Evolutionary conservation across 1,140 invertebrate genomes (phyloP), one percentile per base, ranked within the genome.

Genomic region (Oryzaephilus surinamensis): DNA sequence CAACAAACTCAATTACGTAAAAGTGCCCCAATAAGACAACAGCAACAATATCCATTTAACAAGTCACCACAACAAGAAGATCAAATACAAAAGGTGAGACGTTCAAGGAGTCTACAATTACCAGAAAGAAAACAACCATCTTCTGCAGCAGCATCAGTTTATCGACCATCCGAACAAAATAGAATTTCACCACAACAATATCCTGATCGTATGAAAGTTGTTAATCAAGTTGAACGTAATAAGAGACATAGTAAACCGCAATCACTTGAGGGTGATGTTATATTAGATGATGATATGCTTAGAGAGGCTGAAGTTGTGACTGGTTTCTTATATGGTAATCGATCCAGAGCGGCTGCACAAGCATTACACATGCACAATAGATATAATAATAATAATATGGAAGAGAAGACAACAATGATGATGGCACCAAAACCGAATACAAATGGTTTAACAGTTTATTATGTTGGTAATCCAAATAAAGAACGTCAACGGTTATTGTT

Each of bases 101-200:
- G 71, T 11, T 73, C 71, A 1, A 55, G 69, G 12, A 72, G 70
- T 50, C 58, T 75, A 19, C 72, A 74, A 46, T 53, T 74, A 10
- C 71, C 71, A 0, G 71, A 73, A 45, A 67, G 67, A 41, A 66
- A 63, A 30, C 65, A 65, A 1, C 65, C 65, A 0, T 32, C n/a
- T n/a, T n/a, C n/a, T n/a, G n/a, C n/a, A n/a, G n/a, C n/a, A n/a
- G n/a, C n/a, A n/a, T n/a, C n/a, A n/a, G n/a, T n/a, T n/a, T n/a
- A n/a, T n/a, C n/a, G n/a, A n/a, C n/a, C n/a, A n/a, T n/a, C n/a
- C n/a, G n/a, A 39, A 7, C 39, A 34, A 23, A 35, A 30, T 38
- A 45, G 47, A 33, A 41, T 59, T 8, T 56, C 54, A 6, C 57
- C 55, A 6, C 57, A 59, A 32, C 51, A 58, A 35, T n/a, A 24